Base-by-base conservation (phyloP, 2,888 invertebrate species). In the Odiellus spinosus region DNA sequence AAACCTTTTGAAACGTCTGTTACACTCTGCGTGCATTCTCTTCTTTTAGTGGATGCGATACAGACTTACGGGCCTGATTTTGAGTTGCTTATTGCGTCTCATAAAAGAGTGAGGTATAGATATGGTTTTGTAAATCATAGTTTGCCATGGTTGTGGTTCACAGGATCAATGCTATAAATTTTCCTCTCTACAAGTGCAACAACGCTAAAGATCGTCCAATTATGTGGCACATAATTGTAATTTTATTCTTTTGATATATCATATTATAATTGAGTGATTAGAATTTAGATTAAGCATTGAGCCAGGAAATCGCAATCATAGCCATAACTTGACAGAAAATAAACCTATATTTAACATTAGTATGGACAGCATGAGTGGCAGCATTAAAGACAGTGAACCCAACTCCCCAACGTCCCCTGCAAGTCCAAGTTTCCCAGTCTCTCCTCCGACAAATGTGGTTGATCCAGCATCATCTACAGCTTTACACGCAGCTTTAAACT, bases 61-160 rank as follows among this genome's bases (percentile, higher is more conserved):
- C 93, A 95, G 69, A 87, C 87, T 14, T 88, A 85, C 66, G 93
- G 95, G 0, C 82, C 82, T 0, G 93, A 95, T 71, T 95, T 90
- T 70, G 93, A 93, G 65, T 71, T 95, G 44, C 73, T 95, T 8
- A 78, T 91, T 14, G 93, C 93, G 21, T 91, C 90, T 64, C 93
- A 95, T 67, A 84, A 84, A 61, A 87, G 90, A 66, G 83, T 93
- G 19, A 83, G 86, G 83, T 82, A 59, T n/a, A n/a, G n/a, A n/a
- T n/a, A n/a, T n/a, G n/a, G n/a, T n/a, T 62, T 68, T 56, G 41
- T 14, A 18, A 40, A 19, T 41, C 36, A 20, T 46, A n/a, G n/a
- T n/a, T n/a, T n/a, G n/a, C n/a, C n/a, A n/a, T n/a, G n/a, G n/a
- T n/a, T n/a, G n/a, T n/a, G n/a, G n/a, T n/a, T n/a, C n/a, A n/a